Base-by-base conservation (phyloP, 1,140 invertebrate genomes). In the Tenebrio molitor region DNA sequence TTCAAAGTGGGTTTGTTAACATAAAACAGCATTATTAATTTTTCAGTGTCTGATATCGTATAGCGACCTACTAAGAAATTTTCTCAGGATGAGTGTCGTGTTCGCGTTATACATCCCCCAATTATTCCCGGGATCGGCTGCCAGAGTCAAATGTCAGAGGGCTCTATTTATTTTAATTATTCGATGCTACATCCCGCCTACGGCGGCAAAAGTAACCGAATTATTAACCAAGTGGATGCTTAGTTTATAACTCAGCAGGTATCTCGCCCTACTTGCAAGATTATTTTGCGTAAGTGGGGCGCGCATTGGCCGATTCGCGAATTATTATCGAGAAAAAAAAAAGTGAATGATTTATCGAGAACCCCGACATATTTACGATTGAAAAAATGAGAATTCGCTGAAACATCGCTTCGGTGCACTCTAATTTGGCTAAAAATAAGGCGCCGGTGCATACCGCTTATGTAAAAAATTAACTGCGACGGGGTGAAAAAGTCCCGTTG, bases 121-220 rank as follows among this genome's bases (percentile, higher is more conserved):
- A 21, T 12, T 39, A 53, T 53, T 53, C 17, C 46, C 19, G 36
- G 36, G 5, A 25, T 25, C 17, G 17, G 23, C n/a, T 39, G 8
- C 1, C 44, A 50, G 19, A 6, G 21, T 58, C 50, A 58, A 58
- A 58, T 58, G 50, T 58, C 50, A 58, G 23, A 23, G 23, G n/a
- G 16, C 19, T 50, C 50, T 58, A 58, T 58, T 58, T 58, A 58
- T 29, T 58, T 58, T 58, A 58, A 58, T 58, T 58, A 29, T 25
- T 25, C 44, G 15, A 1, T 50, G 16, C 14, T 50, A 50, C 19
- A 58, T 14, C 29, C 50, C 50, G 15, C 50, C 50, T 23, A 58
- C 50, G 50, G 6, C 6, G 36, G n/a, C 21, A 58, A 58, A 58
- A 29, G 15, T 14, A 2, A 10, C 14, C 3, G 19, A 14, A 21